Conservation (phyloP, 2,888 invertebrate genomes). For the Pachydiplax longipennis region DNA sequence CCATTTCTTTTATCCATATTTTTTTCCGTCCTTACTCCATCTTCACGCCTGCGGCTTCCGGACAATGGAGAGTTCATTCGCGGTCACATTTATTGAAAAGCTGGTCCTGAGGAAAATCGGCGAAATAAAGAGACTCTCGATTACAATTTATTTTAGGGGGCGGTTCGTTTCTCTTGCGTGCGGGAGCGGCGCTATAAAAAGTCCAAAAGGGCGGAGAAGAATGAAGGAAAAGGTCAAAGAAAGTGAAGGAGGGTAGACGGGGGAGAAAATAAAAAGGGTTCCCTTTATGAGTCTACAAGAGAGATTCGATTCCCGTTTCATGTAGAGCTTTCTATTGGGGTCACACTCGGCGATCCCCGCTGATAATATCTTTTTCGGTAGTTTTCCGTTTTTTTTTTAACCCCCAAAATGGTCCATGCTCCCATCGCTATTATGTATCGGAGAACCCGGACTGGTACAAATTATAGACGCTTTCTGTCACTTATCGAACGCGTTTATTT, state of each 20-base stretch:
- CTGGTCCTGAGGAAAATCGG: background rate
- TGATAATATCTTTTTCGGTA: background rate
- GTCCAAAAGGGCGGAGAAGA: too few species aligned
- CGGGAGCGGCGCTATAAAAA: too few species aligned
- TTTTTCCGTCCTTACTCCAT: too few species aligned
- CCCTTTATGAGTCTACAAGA: background rate
- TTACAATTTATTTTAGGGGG: too few species aligned
- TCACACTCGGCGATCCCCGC: background rate
- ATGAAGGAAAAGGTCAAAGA: too few species aligned
- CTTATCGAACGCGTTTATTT: too few species aligned
- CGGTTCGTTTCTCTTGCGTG: too few species aligned
- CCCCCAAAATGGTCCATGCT: background rate
- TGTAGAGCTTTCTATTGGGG: background rate
- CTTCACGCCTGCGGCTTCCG: background rate
- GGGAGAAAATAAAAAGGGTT: background rate
- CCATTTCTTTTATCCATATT: background rate
- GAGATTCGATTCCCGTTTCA: background rate
- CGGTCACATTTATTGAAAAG: background rate
- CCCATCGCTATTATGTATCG: background rate
- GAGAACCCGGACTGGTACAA: background rate
- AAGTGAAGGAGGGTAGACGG: background rate
- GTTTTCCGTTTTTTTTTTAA: background rate
- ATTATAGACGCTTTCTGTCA: too few species aligned
- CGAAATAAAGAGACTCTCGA: too few species aligned
- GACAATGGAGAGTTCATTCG: background rate